Base-by-base conservation (phyloP, 2,113 vertebrate genomes). In the Elephantulus edwardii region DNA sequence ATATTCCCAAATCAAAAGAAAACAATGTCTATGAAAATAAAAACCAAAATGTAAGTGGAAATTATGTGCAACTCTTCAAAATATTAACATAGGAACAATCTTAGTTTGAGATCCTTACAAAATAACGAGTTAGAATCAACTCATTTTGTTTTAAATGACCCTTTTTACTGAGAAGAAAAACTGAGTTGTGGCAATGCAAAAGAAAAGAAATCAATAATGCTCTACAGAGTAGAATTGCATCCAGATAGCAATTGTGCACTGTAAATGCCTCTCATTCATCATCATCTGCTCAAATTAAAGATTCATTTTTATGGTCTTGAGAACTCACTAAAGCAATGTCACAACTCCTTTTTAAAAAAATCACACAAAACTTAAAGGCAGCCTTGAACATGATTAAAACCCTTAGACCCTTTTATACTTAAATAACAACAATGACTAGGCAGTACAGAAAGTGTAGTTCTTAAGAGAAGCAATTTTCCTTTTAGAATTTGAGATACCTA, bases 141-240 rank as follows among this genome's bases (percentile, higher is more conserved):
- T 84, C 26, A n/a, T 52, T 90, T 90, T 89, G 52, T 90, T 94
- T 91, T 71, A 74, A 84, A 30, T 24, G 60, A 52, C 3, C 35
- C 38, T 88, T 3, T 35, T 64, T 76, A 80, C 72, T 91, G 68
- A 90, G 83, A 83, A 88, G 56, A 93, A 84, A 93, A 40, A 24
- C 20, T 74, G 74, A 85, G 35, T 54, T 81, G 54, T 54, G 19
- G 54, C 1, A 19, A 19, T 72, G 54, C 7, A 75, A 71, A 88
- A 72, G 89, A 78, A 91, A 95, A 74, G 16, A 95, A 75, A 93
- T 83, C 94, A 88, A 92, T 76, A 90, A 72, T 90, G 70, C 40
- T 72, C 20, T 81, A 30, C 26, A 71, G 52, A 91, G 48, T 6
- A 93, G 94, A 95, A 93, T 0, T 81, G 52, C 68, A 89, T 58